Base-by-base conservation (phyloP, 2,797 vertebrate species). In the Tachyglossus aculeatus region DNA sequence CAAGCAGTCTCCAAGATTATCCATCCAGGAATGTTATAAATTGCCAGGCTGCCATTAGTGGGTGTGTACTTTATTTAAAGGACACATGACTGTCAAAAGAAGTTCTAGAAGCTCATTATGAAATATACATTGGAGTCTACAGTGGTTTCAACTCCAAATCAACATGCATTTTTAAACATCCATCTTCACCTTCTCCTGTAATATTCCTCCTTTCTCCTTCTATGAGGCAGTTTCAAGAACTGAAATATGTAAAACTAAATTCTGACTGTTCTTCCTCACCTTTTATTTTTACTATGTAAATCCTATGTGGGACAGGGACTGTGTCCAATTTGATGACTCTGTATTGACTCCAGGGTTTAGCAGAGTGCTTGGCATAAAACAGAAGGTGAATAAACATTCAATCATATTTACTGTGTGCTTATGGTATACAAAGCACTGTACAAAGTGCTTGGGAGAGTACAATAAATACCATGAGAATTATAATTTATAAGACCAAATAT, bases 1-100 rank as follows among this genome's bases (percentile, higher is more conserved):
- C 74, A 69, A 80, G 57, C 60, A 63, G 70, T 31, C 71, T 77
- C 83, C 83, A 65, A 80, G 88, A 89, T 88, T 88, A 87, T 48
- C 74, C 0, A 5, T 70, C 80, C 9, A 0, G 0, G 78, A 84
- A 86, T 84, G 67, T 74, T 86, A 71, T 63, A 71, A 77, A 89
- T 84, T 74, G 70, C 85, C 81, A 71, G 84, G 80, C 87, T 84
- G 77, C 82, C 83, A 78, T 60, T 58, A 51, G 45, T 25, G 71
- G 45, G 5, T 33, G 72, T 24, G 50, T 66, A 41, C 75, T 85
- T 81, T 84, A 80, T 86, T 84, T 86, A 84, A n/a, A 65, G 56
- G 84, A 69, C 70, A 82, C 71, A 78, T 77, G 70, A 71, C 67
- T 29, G 75, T 69, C 79, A 78, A 16, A 43, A 9, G 21, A 47